A percentile compares a stretch with the other conserved stretches of the same genome.
Conservation (phyloP, 2,888 invertebrate species). For the Philaethria dido region DNA sequence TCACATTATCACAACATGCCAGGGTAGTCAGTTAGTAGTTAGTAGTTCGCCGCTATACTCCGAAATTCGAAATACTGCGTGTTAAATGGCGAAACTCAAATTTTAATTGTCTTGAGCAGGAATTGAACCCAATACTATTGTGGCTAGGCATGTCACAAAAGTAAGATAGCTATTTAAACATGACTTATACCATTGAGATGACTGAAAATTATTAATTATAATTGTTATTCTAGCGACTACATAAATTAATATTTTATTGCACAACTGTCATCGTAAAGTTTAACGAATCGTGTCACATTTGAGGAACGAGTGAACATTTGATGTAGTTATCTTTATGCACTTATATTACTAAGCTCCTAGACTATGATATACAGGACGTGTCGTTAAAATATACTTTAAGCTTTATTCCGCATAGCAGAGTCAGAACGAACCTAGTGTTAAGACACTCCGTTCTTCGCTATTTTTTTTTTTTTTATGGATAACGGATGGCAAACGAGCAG, state of each 20-base stretch:
- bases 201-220: slow-evolving; percentile 21
- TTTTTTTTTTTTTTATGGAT: too few species aligned
- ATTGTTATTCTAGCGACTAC: slow-evolving; percentile 3
- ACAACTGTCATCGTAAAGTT: slow-evolving; percentile 21
- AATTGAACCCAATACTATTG: background rate
- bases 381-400: background rate
- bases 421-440: too few species aligned
- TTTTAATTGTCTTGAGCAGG: background rate
- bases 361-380: slow-evolving; percentile 33
- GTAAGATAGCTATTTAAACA: background rate
- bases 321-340: slow-evolving; percentile 32
- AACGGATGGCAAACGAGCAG: too few species aligned
- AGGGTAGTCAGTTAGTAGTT: too few species aligned
- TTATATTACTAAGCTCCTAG: slow-evolving; percentile 22
- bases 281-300: slow-evolving; percentile 25
- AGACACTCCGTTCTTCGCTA: too few species aligned
- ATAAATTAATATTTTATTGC: slow-evolving; percentile 22
- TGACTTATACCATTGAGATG: slow-evolving; percentile 7
- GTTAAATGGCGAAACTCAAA: too few species aligned
- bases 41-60: too few species aligned
- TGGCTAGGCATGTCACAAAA: background rate
- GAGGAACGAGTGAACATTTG: background rate
- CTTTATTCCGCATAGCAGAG: too few species aligned
- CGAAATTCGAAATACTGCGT: too few species aligned
- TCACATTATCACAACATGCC: too few species aligned